These are phyloP conservation scores for Poeciliopsis turrubarensis DNA, from an alignment of 2,113 vertebrate genomes.

Conservation along the genomic window DNA sequence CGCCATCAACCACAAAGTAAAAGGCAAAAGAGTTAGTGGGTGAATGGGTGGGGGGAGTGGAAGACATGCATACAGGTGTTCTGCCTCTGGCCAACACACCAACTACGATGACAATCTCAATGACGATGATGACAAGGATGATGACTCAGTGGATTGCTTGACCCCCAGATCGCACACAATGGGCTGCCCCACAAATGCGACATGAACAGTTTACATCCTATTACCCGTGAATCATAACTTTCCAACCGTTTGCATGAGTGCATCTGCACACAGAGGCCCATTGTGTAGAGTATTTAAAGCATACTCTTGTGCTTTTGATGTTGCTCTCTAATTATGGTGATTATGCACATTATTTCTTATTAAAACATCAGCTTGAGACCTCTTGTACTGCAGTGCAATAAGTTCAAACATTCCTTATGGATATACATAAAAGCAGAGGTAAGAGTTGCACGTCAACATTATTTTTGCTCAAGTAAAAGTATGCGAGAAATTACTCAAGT, in stretches of 20 bases:
- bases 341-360: slow-evolving; percentile 66
- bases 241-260: slow-evolving; percentile 32
- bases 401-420: slow-evolving; percentile 1
- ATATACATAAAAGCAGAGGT: neutral
- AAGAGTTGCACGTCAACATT: no score
- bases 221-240: slow-evolving; percentile 65
- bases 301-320: slow-evolving; percentile 66
- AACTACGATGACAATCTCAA: slow-evolving; percentile 52
- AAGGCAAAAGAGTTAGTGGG: slow-evolving; percentile 6
- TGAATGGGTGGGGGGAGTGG: neutral
- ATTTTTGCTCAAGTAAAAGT: no score
- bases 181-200: slow-evolving; percentile 14
- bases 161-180: slow-evolving; percentile 35
- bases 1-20: slow-evolving; percentile 34
- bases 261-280: slow-evolving; percentile 44
- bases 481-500: no score
- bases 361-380: slow-evolving; percentile 55
- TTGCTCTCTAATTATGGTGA: slow-evolving; percentile 70
- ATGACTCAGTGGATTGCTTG: slow-evolving; percentile 55
- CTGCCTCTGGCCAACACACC: slow-evolving; percentile 59
- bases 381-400: slow-evolving; percentile 12
- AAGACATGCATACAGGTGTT: slow-evolving; percentile 70
- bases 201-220: slow-evolving; percentile 39
- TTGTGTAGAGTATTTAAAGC: slow-evolving; percentile 53
- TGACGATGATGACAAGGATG: slow-evolving; percentile 48